Percentiles rank a stretch among this genome's conserved stretches.
Conservation (phyloP, 1,140 invertebrate species). For the Pentalonia nigronervosa region DNA sequence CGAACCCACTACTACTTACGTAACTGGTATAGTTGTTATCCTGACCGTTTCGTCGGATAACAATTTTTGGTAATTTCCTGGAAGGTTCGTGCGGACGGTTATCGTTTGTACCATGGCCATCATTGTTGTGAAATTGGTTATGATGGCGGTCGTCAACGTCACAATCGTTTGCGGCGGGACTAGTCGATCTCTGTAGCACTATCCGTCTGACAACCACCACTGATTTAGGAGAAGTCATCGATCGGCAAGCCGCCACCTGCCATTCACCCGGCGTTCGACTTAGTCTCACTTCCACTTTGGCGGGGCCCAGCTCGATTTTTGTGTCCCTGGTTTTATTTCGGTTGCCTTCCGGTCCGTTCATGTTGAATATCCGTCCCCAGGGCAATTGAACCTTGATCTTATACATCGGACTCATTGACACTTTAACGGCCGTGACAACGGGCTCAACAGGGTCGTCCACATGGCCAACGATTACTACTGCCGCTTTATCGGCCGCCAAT, state of each 20-base stretch:
- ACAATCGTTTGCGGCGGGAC: neutral
- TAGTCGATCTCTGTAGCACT: slow-evolving; percentile 25
- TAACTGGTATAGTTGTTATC: slow-evolving; percentile 46
- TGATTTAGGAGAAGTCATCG: neutral
- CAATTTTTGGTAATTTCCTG: slow-evolving; percentile 44
- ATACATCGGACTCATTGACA: neutral
- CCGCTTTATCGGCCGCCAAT: neutral
- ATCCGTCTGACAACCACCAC: slow-evolving; percentile 49
- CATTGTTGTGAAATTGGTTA: neutral
- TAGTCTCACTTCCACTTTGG: slow-evolving; percentile 50
- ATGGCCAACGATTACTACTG: neutral
- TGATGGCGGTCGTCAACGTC: too few relatives aligned
- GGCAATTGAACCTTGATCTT: slow-evolving; percentile 57
- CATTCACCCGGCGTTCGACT: slow-evolving; percentile 40
- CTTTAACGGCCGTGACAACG: neutral
- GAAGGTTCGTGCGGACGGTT: neutral
- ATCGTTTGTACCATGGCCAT: too few relatives aligned
- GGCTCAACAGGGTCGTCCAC: neutral
- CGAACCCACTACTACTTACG: neutral
- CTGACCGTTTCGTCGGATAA: slow-evolving; percentile 26
- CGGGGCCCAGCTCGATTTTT: slow-evolving; percentile 52
- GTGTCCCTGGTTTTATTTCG: neutral
- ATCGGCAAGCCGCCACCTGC: neutral
- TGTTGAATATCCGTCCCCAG: slow-evolving; percentile 56
- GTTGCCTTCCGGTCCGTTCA: neutral